phyloP scores from a whole-genome alignment of 2,888 invertebrate species.

The Oscheius sp. region DNA sequence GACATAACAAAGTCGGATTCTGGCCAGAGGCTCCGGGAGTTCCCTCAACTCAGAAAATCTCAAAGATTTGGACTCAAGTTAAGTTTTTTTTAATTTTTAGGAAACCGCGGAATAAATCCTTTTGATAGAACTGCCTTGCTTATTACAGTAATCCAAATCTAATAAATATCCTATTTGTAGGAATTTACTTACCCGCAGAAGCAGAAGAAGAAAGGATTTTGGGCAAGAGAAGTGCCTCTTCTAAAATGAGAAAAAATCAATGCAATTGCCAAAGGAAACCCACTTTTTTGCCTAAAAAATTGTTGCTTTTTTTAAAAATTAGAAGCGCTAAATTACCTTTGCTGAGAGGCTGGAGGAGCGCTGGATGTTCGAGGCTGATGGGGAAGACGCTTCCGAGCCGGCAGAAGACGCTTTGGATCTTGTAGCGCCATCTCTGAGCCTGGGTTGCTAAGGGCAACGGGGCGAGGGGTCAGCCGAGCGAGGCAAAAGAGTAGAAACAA shows the following conservation, averaged over 20 bases:
- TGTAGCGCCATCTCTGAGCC: neutral
- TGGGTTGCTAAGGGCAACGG: constrained; percentile 24
- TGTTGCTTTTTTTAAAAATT: too few species aligned
- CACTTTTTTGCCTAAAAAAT: constrained; percentile 15
- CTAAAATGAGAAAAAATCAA: neutral
- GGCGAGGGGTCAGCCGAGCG: too few species aligned
- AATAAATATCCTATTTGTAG: too few species aligned
- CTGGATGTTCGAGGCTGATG: constrained; percentile 3
- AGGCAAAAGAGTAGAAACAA: too few species aligned
- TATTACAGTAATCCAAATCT: too few species aligned
- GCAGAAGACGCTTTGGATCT: constrained; percentile 5
- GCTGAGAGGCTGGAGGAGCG: constrained; percentile 1
- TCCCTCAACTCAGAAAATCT: neutral
- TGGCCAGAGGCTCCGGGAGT: constrained; percentile 4
- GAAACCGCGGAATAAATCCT: too few species aligned
- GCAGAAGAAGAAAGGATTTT: constrained; percentile 11
- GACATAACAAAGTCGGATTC: constrained; percentile 27
- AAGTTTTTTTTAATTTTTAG: too few species aligned
- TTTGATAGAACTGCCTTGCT: too few species aligned
- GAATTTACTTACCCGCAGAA: constrained; percentile 8
- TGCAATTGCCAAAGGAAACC: neutral
- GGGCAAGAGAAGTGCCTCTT: neutral
- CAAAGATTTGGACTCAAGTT: neutral
- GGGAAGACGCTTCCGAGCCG: neutral
- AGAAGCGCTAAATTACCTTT: neutral